Evolutionary conservation across 2,797 vertebrate genomes (phyloP).

Genomic region (Hyperoplus lanceolatus): DNA sequence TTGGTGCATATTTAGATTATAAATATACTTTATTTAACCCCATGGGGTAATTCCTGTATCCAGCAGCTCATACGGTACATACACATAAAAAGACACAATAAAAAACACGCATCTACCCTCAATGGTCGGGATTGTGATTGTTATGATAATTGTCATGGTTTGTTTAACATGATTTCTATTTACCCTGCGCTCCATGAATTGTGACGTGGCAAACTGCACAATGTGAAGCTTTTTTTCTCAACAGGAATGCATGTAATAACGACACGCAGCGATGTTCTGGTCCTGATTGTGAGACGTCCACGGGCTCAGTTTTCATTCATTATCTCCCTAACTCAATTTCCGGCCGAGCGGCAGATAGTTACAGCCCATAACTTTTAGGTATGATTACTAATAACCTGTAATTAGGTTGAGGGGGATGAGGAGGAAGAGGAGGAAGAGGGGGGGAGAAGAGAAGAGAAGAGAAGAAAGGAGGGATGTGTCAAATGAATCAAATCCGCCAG

Average conservation of each 20-base stretch:
- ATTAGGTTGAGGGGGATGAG: slow-evolving; percentile 60
- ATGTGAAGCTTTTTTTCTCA: slow-evolving; percentile 22
- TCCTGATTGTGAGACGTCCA: slow-evolving; percentile 35
- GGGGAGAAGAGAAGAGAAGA: slow-evolving; percentile 7
- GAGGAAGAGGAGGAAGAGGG: slow-evolving; percentile 47
- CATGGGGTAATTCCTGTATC: too few relatives aligned
- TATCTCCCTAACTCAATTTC: slow-evolving; percentile 67
- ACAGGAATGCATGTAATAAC: slow-evolving; percentile 30
- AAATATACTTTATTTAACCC: too few relatives aligned
- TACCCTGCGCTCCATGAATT: not conserved
- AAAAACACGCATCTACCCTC: too few relatives aligned
- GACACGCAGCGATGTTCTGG: slow-evolving; percentile 30
- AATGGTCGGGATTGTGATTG: too few relatives aligned
- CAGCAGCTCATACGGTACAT: too few relatives aligned
- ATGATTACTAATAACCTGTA: slow-evolving; percentile 76
- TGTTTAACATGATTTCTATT: slow-evolving; percentile 39
- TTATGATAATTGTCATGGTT: slow-evolving; percentile 24
- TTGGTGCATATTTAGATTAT: not conserved
- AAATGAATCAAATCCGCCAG: slow-evolving; percentile 37
- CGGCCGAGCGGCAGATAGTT: slow-evolving; percentile 62
- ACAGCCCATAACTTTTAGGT: slow-evolving; percentile 72
- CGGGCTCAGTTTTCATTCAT: slow-evolving; percentile 56
- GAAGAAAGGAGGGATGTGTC: slow-evolving; percentile 21
- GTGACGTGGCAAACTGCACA: slow-evolving; percentile 22
- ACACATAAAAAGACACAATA: too few relatives aligned